Evolutionary conservation across 53 echinoderm and acorn worm genomes (phyloP), one percentile per base, ranked within the genome.

Genomic region (Stichopus horrens): DNA sequence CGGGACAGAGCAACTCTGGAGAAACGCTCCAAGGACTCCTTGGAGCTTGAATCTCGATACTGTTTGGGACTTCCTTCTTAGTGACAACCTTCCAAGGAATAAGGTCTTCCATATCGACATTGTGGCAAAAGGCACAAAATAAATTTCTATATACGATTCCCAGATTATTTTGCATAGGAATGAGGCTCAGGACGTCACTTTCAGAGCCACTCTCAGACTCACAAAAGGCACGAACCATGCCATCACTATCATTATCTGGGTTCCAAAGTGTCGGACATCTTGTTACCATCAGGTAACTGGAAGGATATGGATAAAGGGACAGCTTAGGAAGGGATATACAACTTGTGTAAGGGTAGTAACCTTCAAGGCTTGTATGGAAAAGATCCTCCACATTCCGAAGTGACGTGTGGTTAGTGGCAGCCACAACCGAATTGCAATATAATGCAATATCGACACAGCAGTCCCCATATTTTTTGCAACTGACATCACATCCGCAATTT

Each of bases 61-160:
- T 57, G 18, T 71, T 71, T n/a, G 3, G 7, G 7, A 6, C 71
- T 14, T 10, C 10, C 4, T 63, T 63, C 63, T 63, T 16, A 18
- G 5, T 71, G n/a, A 71, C 65, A 2, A 85, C 8, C 18, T 59
- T 85, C 85, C 85, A 85, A 14, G 58, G 68, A 23, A 57, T 85
- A 23, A 85, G 23, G 21, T 9, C 51, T 58, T 85, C 67, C 37
- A 51, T 9, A 5, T 52, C 59, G 2, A 67, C 21, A 63, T 59
- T 37, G 65, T 85, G 85, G 21, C 85, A 85, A 18, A 4, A 53
- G 52, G 85, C 85, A 85, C 85, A 85, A 14, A 85, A 85, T 0
- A 53, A 52, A 37, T 85, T 85, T 51, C 52, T 85, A 67, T 65
- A 85, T 59, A 85, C 18, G 4, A 85, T 16, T 65, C 85, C 85